A percentile compares a stretch with the other conserved stretches of the same genome.
Conservation (phyloP, 2,113 vertebrate genomes). For the Austrofundulus limnaeus region DNA sequence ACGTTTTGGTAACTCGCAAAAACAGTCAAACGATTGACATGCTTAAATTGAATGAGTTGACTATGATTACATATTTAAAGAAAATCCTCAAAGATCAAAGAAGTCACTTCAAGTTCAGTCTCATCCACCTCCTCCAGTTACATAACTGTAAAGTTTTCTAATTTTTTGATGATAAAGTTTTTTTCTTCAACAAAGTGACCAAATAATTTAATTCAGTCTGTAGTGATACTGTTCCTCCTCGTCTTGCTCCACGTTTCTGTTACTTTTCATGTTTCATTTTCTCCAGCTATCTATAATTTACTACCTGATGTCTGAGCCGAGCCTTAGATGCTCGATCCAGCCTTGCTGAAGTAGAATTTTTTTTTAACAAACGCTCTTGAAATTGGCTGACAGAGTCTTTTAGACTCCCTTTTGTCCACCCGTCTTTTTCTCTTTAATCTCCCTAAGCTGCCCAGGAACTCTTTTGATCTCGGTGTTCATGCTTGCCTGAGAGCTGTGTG, state of each 20-base stretch:
- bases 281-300: conserved; percentile 19
- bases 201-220: conserved; percentile 12
- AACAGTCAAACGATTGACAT: too few relatives aligned
- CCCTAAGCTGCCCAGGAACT: conserved; percentile 23
- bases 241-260: conserved; percentile 10
- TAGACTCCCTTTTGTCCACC: conserved; percentile 32
- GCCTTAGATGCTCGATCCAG: conserved; percentile 3
- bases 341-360: conserved; percentile 2
- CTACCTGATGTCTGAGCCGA: conserved; percentile 4
- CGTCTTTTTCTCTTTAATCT: conserved; percentile 41
- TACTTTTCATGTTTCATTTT: conserved; percentile 23
- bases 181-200: background rate
- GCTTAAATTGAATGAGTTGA: too few relatives aligned
- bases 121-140: background rate
- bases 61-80: too few relatives aligned
- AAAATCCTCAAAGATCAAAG: too few relatives aligned
- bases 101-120: background rate
- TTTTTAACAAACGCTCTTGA: conserved; percentile 18
- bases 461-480: conserved; percentile 31
- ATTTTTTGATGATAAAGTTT: background rate
- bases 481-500: conserved; percentile 29
- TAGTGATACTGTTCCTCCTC: background rate
- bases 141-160: background rate
- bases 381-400: conserved; percentile 25
- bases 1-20: too few relatives aligned